Conservation (phyloP, 1,140 invertebrate genomes). For the Goniozus legneri region DNA sequence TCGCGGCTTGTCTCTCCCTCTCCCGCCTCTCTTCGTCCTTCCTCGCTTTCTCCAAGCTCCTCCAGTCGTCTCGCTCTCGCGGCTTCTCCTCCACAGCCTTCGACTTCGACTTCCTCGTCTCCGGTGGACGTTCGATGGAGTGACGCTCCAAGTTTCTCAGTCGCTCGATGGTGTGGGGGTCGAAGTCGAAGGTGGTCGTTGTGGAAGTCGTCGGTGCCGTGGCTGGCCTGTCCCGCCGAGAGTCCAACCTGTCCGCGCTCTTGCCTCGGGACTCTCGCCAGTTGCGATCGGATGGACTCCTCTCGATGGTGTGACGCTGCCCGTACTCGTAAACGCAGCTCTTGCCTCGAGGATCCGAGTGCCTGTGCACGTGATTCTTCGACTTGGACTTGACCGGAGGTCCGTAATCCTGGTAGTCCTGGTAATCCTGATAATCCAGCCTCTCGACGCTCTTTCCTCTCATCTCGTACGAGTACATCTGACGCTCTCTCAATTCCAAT, state of each 20-base stretch:
- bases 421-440: constrained; percentile 32
- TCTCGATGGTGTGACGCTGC: too few relatives aligned
- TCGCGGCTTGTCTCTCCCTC: constrained; percentile 33
- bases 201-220: too few relatives aligned
- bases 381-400: too few relatives aligned
- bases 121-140: constrained; percentile 12
- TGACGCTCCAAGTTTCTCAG: constrained; percentile 25
- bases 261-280: constrained; percentile 34
- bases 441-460: constrained; percentile 44
- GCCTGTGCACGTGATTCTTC: too few relatives aligned
- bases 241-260: constrained; percentile 42
- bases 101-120: constrained; percentile 25
- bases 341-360: too few relatives aligned
- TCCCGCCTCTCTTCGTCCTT: constrained; percentile 45
- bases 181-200: constrained; percentile 47
- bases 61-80: constrained; percentile 47
- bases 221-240: constrained; percentile 27
- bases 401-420: too few relatives aligned
- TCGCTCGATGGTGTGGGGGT: constrained; percentile 39
- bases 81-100: constrained; percentile 42
- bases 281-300: constrained; percentile 32
- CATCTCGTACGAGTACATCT: constrained; percentile 17
- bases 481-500: constrained; percentile 21
- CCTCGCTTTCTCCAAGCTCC: constrained; percentile 43
- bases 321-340: too few relatives aligned